Base-by-base conservation (phyloP, 1,140 invertebrate genomes). In the Chrysopa pallens region DNA sequence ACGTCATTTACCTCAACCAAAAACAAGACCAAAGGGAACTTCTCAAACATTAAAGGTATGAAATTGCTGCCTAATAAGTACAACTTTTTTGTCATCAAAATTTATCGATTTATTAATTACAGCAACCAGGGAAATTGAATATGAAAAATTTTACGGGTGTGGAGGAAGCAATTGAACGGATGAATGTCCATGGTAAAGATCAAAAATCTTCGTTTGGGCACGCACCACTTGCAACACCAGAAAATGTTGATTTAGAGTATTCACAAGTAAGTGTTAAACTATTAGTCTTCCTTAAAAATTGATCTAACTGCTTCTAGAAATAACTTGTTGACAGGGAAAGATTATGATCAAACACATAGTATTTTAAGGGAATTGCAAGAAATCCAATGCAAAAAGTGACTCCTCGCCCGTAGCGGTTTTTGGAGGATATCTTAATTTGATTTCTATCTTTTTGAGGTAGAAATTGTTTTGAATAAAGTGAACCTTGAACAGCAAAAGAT, bases 51-150 rank as follows among this genome's bases (percentile, higher is more conserved):
- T 86, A 12, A 88, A 88, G 66, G 78, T 81, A 63, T 52, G 45
- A 48, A 29, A 44, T 8, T n/a, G n/a, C 36, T 12, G 13, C 12
- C 13, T 12, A 14, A 17, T 9, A 42, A 40, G 37, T 13, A 37
- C 14, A 11, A 12, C 9, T 48, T 39, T 42, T n/a, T 35, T 36
- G 40, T 48, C 7, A 12, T 4, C 2, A 33, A 33, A 4, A 12
- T 33, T 33, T 12, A 4, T 4, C n/a, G 31, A 11, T 33, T 11
- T 33, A 11, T 2, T 9, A 11, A 47, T 65, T 65, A 39, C 58
- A 80, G 69, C 83, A 87, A 72, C 84, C 85, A 6, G 86, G 86
- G 39, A 90, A 89, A 68, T 67, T 91, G 50, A 87, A 91, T 58
- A 69, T 90, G 64, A 88, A 87, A 59, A 86, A 87, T 58, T 91